Percentiles rank a stretch among this genome's conserved stretches.
Conservation (phyloP, 1,140 invertebrate genomes). For the Andrena cerasifolii region DNA sequence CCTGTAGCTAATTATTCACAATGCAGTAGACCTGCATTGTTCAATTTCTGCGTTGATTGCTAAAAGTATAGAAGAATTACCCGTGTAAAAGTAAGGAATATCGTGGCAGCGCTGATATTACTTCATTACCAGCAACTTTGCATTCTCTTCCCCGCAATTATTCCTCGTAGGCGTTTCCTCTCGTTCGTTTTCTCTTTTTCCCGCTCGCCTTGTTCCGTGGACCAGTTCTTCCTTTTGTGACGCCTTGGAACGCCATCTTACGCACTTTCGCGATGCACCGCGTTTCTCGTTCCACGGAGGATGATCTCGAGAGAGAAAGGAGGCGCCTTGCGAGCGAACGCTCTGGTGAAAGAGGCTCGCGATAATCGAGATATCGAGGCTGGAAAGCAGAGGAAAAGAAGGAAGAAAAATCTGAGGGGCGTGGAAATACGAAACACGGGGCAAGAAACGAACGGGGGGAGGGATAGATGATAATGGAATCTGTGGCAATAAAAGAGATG, state of each 20-base stretch:
- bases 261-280: conserved; percentile 40
- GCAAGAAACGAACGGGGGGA: conserved; percentile 19
- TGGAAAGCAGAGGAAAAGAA: neutral
- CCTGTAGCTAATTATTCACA: no score
- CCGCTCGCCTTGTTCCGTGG: conserved; percentile 14
- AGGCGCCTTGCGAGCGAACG: conserved; percentile 6
- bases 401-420: neutral
- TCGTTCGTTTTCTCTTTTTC: conserved; percentile 49
- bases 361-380: conserved; percentile 30
- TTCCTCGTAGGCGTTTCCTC: conserved; percentile 31
- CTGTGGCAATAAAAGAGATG: neutral
- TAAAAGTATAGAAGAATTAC: no score
- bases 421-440: neutral
- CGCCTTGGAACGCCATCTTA: conserved; percentile 44
- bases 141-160: neutral
- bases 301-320: conserved; percentile 52
- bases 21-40: no score
- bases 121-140: no score
- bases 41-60: no score
- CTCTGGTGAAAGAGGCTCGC: neutral
- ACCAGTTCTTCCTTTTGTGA: conserved; percentile 46
- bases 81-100: no score
- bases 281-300: conserved; percentile 23
- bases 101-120: no score
- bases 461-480: conserved; percentile 19